Base-by-base conservation (phyloP, 2,113 vertebrate genomes). In the Malurus cyaneus region DNA sequence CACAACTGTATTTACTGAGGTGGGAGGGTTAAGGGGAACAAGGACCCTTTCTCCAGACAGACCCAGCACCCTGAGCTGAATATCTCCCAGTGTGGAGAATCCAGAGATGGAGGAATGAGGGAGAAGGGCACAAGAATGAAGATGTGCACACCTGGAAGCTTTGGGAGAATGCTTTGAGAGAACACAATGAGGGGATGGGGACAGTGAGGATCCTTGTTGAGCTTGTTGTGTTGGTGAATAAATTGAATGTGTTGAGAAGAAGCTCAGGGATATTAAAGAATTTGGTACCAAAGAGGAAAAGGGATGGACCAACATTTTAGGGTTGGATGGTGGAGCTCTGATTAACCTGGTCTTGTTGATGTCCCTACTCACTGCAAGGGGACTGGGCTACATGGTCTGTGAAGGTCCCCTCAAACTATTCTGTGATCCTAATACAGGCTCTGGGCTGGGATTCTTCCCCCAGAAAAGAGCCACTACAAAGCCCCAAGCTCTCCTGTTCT, bases 1-100 rank as follows among this genome's bases (percentile, higher is more conserved):
- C 29, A 32, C 5, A 36, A 14, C 2, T 0, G 0, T 16, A 34
- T 71, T 85, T 52, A 59, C 8, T 1, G 4, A 74, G 52, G 65
- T 59, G 39, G 44, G 39, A 50, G 19, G 4, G 64, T 23, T 50
- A 71, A 50, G 3, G 32, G 61, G 44, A 70, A 4, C 11, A 6
- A 0, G 0, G 39, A 4, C 14, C 18, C 29, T 54, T 69, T 71
- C 41, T 31, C 47, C 32, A 24, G 56, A 19, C 60, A 89, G 59
- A 41, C 19, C 9, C 65, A 41, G 18, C 23, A 69, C 6, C 53
- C 54, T 9, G 14, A 81, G 60, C 20, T 62, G 57, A 92, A 79
- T 31, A 31, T 9, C 26, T 64, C 28, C 47, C 25, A 50, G 36
- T 18, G 57, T n/a, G 66, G 6, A 86, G 18, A 92, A 66, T 25